Percentiles rank a stretch among this genome's conserved stretches.
Evolutionary conservation across 2,888 invertebrate species (phyloP).

Genomic region (Synanthedon formicaeformis): DNA sequence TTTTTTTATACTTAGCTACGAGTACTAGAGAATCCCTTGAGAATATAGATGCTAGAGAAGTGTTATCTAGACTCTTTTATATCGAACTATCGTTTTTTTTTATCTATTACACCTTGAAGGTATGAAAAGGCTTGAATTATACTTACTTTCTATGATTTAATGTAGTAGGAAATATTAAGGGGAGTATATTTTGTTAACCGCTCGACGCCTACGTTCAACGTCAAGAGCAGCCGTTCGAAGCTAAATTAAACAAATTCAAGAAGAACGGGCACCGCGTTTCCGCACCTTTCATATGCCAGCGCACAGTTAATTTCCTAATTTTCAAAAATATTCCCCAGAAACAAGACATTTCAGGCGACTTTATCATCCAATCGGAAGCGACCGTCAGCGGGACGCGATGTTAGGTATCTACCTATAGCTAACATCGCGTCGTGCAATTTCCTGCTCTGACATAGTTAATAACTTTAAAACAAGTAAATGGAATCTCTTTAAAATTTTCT

Average conservation of each 20-base stretch:
- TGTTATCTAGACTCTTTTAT: no score
- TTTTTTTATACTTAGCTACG: no score
- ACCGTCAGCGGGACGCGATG: slow-evolving; percentile 41
- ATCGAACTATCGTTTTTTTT: no score
- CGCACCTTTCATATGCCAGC: slow-evolving; percentile 50
- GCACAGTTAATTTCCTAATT: slow-evolving; percentile 65
- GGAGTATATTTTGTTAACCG: slow-evolving; percentile 8
- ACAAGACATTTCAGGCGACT: slow-evolving; percentile 48
- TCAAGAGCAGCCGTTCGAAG: slow-evolving; percentile 18
- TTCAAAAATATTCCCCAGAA: slow-evolving; percentile 43
- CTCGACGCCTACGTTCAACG: slow-evolving; percentile 5
- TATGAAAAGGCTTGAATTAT: no score
- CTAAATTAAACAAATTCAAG: slow-evolving; percentile 14
- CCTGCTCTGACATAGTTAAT: slow-evolving; percentile 44
- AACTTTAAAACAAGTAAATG: slow-evolving; percentile 51
- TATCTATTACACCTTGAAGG: no score
- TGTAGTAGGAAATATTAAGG: no score
- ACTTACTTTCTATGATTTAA: no score
- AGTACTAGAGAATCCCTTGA: no score
- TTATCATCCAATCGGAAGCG: slow-evolving; percentile 65
- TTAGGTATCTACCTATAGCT: slow-evolving; percentile 20
- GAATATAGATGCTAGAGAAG: no score
- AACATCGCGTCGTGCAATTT: slow-evolving; percentile 57
- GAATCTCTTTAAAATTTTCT: slow-evolving; percentile 8
- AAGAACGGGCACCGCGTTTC: slow-evolving; percentile 23